Evolutionary conservation across 2,797 vertebrate species (phyloP).

Genomic region (Crotalus adamanteus): DNA sequence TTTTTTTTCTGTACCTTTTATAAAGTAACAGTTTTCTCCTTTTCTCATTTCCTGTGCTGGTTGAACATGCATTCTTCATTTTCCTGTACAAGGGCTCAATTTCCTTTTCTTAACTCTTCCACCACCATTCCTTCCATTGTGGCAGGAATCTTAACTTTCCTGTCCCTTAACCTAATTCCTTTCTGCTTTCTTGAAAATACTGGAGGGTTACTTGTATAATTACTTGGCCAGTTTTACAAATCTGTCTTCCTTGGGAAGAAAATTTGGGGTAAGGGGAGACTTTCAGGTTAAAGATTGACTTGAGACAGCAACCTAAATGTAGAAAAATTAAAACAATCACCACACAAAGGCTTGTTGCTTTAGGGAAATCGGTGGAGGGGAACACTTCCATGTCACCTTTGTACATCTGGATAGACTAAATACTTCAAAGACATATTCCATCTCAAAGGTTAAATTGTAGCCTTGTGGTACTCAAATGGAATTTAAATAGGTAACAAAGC

Average conservation of each 20-base stretch:
- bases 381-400: background rate
- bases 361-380: background rate
- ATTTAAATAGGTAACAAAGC: slow-evolving; percentile 46
- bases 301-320: background rate
- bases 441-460: slow-evolving; percentile 34
- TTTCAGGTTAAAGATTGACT: slow-evolving; percentile 16
- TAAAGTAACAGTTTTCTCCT: background rate
- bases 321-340: background rate
- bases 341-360: background rate
- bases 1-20: background rate
- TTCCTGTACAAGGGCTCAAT: slow-evolving; percentile 1
- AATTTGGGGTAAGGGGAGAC: background rate
- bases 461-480: slow-evolving; percentile 37
- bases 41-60: background rate
- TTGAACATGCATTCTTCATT: background rate
- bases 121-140: background rate
- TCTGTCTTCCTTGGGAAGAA: background rate
- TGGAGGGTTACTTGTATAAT: background rate
- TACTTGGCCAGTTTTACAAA: background rate
- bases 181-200: background rate
- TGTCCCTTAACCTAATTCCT: background rate
- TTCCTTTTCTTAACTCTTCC: background rate
- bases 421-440: slow-evolving; percentile 24
- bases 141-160: background rate
- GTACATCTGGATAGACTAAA: slow-evolving; percentile 18